These are phyloP conservation scores for Emydocephalus ijimae DNA, from an alignment of 2,113 vertebrate species.

Conservation along the genomic window DNA sequence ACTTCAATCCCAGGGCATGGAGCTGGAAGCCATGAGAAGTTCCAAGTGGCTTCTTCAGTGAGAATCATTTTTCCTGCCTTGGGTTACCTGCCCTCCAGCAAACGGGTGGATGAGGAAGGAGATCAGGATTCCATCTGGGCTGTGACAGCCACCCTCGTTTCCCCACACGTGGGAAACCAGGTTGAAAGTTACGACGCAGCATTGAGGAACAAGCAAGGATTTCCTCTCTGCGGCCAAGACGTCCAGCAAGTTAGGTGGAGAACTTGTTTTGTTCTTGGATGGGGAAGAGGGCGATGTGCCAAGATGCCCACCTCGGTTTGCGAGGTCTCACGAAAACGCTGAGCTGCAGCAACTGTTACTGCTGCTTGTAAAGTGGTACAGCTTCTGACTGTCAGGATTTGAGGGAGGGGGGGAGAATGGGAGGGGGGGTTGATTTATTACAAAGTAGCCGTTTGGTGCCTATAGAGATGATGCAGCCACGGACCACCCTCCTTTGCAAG, in stretches of 20 bases:
- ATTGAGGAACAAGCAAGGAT: background rate
- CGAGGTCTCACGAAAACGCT: too few relatives aligned
- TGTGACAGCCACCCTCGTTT: background rate
- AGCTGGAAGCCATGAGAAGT: background rate
- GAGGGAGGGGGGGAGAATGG: background rate
- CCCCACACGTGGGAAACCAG: fast-evolving
- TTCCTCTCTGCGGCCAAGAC: background rate
- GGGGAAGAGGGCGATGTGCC: background rate
- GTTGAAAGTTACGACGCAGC: background rate
- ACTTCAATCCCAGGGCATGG: background rate
- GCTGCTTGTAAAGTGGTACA: too few relatives aligned
- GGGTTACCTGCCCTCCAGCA: background rate
- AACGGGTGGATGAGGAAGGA: background rate
- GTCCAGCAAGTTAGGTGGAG: background rate
- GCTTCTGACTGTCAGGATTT: background rate
- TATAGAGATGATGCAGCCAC: background rate
- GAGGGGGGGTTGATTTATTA: too few relatives aligned
- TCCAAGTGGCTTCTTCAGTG: background rate
- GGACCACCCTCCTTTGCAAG: background rate
- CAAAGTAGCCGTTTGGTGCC: too few relatives aligned
- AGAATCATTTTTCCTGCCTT: background rate
- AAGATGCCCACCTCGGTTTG: background rate
- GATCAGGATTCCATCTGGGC: background rate
- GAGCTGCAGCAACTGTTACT: too few relatives aligned
- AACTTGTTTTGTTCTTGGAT: background rate